These are phyloP conservation scores for Xenopus borealis DNA, from an alignment of 2,113 vertebrate genomes.

Conservation along the genomic window DNA sequence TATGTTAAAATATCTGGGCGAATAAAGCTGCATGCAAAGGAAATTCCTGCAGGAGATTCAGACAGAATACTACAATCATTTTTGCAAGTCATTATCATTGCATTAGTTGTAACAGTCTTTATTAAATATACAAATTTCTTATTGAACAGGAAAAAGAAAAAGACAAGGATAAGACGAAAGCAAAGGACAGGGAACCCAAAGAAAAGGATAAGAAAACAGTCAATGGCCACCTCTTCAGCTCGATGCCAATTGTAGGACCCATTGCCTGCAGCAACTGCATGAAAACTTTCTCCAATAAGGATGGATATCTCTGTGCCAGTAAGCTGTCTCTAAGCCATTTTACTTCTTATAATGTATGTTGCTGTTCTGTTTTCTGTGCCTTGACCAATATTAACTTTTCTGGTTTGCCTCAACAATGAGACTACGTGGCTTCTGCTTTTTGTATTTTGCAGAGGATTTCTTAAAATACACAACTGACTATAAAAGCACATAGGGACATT, in stretches of 20 bases:
- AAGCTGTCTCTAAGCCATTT: constrained; percentile 49
- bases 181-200: constrained; percentile 79
- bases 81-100: no score
- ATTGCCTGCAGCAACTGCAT: constrained; percentile 79
- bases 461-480: no score
- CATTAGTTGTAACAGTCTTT: no score
- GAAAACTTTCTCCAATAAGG: constrained; percentile 79
- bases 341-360: background rate
- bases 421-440: no score
- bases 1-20: no score
- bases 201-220: constrained; percentile 82
- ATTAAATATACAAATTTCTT: constrained; percentile 16
- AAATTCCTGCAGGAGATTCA: no score
- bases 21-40: no score
- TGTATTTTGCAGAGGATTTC: no score
- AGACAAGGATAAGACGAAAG: constrained; percentile 80
- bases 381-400: no score
- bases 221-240: constrained; percentile 80
- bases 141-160: constrained; percentile 76
- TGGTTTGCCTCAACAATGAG: no score
- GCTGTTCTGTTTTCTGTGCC: background rate
- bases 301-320: constrained; percentile 83
- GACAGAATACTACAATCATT: no score
- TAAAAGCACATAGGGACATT: no score
- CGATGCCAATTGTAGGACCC: constrained; percentile 60